These are phyloP conservation scores for Cartodere bifasciata DNA, from an alignment of 2,888 invertebrate species.

Conservation along the genomic window DNA sequence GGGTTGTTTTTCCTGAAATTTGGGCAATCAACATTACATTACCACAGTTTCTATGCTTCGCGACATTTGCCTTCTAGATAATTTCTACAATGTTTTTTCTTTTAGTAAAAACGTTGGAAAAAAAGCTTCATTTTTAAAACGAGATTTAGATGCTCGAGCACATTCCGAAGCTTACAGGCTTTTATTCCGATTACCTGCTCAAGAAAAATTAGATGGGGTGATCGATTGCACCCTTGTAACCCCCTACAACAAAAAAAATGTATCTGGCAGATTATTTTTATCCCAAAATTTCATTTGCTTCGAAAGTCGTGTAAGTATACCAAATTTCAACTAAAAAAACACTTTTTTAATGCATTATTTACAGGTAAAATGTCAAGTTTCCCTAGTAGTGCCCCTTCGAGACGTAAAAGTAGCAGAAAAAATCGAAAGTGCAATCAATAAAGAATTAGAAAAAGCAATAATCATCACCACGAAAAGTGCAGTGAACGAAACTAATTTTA, in stretches of 20 bases:
- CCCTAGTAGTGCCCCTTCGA: conserved; percentile 78
- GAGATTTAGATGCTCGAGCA: conserved; percentile 89
- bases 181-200: conserved; percentile 71
- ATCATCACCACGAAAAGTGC: conserved; percentile 69
- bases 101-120: conserved; percentile 73
- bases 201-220: conserved; percentile 89
- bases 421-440: conserved; percentile 52
- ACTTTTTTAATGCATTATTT: conserved; percentile 9
- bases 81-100: no score
- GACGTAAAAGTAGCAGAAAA: conserved; percentile 67
- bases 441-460: conserved; percentile 52
- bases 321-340: conserved; percentile 1
- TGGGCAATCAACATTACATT: no score
- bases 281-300: conserved; percentile 95
- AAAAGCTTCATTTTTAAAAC: conserved; percentile 81
- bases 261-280: conserved; percentile 78
- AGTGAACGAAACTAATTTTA: conserved; percentile 67
- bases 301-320: conserved; percentile 69
- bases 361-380: conserved; percentile 67
- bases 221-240: conserved; percentile 89
- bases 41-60: no score
- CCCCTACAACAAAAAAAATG: conserved; percentile 84
- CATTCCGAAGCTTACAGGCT: conserved; percentile 85
- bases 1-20: no score
- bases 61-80: no score